phyloP scores from a whole-genome alignment of 2,888 invertebrate genomes.

The Podotricha telesiphe region DNA sequence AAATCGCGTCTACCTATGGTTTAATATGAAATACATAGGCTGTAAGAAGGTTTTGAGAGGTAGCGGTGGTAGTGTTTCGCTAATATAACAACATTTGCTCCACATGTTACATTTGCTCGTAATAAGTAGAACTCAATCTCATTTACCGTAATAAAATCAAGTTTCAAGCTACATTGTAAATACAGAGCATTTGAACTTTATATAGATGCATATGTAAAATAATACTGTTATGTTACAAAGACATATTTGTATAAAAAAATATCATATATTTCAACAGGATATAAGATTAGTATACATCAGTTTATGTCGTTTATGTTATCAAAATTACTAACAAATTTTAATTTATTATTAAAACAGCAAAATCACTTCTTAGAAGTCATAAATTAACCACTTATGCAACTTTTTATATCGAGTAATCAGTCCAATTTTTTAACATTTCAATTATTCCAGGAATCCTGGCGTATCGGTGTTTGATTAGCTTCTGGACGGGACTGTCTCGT shows the following conservation, averaged over 20 bases:
- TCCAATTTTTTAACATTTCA: slow-evolving; percentile 39
- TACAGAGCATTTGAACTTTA: not conserved
- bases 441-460: slow-evolving; percentile 61
- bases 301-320: not conserved
- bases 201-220: not conserved
- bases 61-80: slow-evolving; percentile 1
- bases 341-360: not conserved
- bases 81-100: slow-evolving; percentile 12
- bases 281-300: not conserved
- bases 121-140: not conserved
- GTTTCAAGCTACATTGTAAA: slow-evolving; percentile 4
- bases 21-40: not conserved
- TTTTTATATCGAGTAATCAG: slow-evolving; percentile 30
- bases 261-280: not conserved
- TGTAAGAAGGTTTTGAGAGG: not conserved
- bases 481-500: slow-evolving; percentile 57
- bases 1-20: not conserved
- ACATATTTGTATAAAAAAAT: not conserved
- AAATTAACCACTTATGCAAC: slow-evolving; percentile 25
- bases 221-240: not conserved
- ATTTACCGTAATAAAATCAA: slow-evolving; percentile 4
- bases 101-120: not conserved
- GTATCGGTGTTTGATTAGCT: slow-evolving; percentile 72
- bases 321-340: not conserved
- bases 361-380: slow-evolving; percentile 12